Evolutionary conservation across 2,797 vertebrate species (phyloP), one percentile per base, ranked within the genome.

Genomic region (Hippopotamyrus pictus): DNA sequence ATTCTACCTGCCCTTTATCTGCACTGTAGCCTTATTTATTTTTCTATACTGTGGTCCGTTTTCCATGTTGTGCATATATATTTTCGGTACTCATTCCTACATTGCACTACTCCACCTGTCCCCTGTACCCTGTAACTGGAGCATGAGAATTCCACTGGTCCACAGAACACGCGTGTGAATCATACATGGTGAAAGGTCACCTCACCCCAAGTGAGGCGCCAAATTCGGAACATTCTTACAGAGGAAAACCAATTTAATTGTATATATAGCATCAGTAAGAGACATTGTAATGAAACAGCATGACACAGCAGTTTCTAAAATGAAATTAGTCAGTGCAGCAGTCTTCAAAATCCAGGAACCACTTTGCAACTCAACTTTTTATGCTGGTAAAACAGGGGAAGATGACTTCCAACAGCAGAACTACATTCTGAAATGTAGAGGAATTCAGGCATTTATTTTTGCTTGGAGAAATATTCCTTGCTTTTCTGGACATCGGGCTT

Each of bases 381-480:
- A 50, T 11, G 8, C 46, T 84, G 79, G 37, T 44, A 84, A 46
- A 50, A 50, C 79, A 14, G 14, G 1, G 46, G 37, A 44, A 46
- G 7, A 9, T 25, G 17, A 22, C 44, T 9, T n/a, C 19, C 41
- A 51, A 54, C 19, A 29, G 50, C 6, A 57, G 5, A 54, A 86
- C 19, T 33, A 86, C 12, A 33, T 54, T 17, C 3, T 54, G 5
- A 86, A 29, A 53, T 29, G 11, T 6, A 14, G 85, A 7, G 29
- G 7, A 33, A 54, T 84, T 19, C 29, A 86, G 22, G 1, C 6
- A 37, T 33, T 54, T 57, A 97, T 92, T 97, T 95, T 93, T 99
- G 97, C 94, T 99, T 99, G 94, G 98, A 96, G 91, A 99, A 99
- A 95, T 97, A 99, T 88, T 99, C 98, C 97, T 97, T 99, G 93